Percentiles rank a stretch among this genome's conserved stretches.
Evolutionary conservation across 92 coral and sea anemone species (phyloP).

Genomic region (Epizoanthus rinbou): DNA sequence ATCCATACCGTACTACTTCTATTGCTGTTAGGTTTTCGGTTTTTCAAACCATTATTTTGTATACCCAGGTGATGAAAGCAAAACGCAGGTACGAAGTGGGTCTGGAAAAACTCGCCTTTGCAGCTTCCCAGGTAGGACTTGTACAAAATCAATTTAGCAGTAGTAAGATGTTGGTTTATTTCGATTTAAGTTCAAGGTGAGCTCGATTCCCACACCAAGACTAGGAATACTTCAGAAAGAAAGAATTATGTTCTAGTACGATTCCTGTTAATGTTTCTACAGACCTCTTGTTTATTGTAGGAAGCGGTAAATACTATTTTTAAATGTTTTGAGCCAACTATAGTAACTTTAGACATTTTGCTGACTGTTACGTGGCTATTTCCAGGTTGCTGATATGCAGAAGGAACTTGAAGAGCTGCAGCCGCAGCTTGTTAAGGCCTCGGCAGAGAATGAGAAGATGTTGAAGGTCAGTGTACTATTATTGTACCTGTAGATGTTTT

Average conservation of each 20-base stretch:
- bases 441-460: conserved; percentile 95
- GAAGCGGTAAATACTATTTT: too few relatives aligned
- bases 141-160: too few relatives aligned
- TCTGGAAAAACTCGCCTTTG: conserved; percentile 95
- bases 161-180: too few relatives aligned
- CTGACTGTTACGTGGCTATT: background rate
- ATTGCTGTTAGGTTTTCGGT: background rate
- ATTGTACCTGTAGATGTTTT: background rate
- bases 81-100: conserved; percentile 99
- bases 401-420: conserved; percentile 96
- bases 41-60: background rate
- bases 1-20: too few relatives aligned
- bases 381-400: conserved; percentile 99
- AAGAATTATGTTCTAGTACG: too few relatives aligned
- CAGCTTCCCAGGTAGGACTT: conserved; percentile 90
- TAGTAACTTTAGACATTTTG: background rate
- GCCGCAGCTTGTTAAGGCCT: conserved; percentile 95
- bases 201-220: too few relatives aligned
- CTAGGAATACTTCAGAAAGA: too few relatives aligned
- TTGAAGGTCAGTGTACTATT: conserved; percentile 68
- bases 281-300: too few relatives aligned
- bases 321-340: too few relatives aligned
- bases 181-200: too few relatives aligned
- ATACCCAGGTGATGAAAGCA: conserved; percentile 82
- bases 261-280: too few relatives aligned